Percentiles rank a stretch among this genome's conserved stretches.
These are phyloP conservation scores for Cephonodes hylas DNA, from an alignment of 2,888 invertebrate genomes.

Conservation along the genomic window DNA sequence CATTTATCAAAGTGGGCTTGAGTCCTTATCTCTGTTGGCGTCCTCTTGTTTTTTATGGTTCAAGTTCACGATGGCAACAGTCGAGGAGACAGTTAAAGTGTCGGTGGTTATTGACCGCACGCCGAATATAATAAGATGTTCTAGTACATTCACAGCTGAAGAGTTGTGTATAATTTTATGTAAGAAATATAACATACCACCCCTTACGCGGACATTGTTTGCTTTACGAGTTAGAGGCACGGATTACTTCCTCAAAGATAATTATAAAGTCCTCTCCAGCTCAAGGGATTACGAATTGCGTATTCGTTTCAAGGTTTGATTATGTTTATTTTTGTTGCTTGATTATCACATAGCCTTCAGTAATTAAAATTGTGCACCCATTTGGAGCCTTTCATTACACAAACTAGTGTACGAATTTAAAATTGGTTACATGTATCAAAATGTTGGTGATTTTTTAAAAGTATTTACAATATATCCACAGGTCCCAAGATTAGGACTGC, in stretches of 20 bases:
- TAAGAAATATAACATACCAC: slow-evolving; percentile 86
- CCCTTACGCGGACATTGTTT: slow-evolving; percentile 89
- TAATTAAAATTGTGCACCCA: neutral
- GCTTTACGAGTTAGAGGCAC: slow-evolving; percentile 84
- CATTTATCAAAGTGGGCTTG: slow-evolving; percentile 45
- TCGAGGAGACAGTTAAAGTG: slow-evolving; percentile 66
- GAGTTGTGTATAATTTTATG: slow-evolving; percentile 87
- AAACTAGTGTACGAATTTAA: neutral
- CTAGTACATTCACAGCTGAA: slow-evolving; percentile 80
- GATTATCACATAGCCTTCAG: neutral
- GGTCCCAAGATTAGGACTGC: slow-evolving; percentile 82
- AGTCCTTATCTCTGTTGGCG: slow-evolving; percentile 54
- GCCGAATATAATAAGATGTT: slow-evolving; percentile 67
- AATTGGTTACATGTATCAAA: no score
- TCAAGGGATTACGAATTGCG: slow-evolving; percentile 86
- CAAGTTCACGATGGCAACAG: slow-evolving; percentile 70
- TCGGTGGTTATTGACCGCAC: slow-evolving; percentile 66
- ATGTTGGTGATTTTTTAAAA: neutral
- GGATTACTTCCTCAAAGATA: slow-evolving; percentile 86
- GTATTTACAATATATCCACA: slow-evolving; percentile 28
- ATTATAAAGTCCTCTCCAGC: slow-evolving; percentile 65
- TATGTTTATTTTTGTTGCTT: neutral
- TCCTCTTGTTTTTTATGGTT: slow-evolving; percentile 45
- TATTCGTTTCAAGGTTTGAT: slow-evolving; percentile 86
- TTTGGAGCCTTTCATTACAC: neutral